These are phyloP conservation scores for Syritta pipiens DNA, from an alignment of 2,888 invertebrate genomes.

Conservation along the genomic window DNA sequence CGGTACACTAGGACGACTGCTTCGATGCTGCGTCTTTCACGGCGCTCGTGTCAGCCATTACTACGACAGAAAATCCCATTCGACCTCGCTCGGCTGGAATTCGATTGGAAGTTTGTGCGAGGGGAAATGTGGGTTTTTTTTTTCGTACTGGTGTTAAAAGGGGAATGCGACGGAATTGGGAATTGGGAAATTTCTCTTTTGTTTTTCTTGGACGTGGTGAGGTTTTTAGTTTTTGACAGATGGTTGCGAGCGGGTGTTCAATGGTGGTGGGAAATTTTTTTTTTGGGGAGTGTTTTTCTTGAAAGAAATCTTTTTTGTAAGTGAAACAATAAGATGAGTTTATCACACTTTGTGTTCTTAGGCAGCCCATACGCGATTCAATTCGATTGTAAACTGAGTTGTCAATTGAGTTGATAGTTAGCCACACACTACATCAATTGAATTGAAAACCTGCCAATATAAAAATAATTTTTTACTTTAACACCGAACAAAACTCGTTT, in stretches of 20 bases:
- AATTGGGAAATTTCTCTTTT: slow-evolving; percentile 45
- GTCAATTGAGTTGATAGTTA: too few species aligned
- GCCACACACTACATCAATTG: too few species aligned
- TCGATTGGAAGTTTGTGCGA: slow-evolving; percentile 31
- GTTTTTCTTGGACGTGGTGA: slow-evolving; percentile 1
- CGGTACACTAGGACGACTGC: slow-evolving; percentile 46
- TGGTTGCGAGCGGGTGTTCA: slow-evolving; percentile 1
- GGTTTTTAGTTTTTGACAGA: slow-evolving; percentile 36
- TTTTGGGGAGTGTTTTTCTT: not conserved
- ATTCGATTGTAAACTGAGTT: too few species aligned
- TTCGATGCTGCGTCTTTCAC: slow-evolving; percentile 40
- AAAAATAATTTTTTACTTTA: too few species aligned
- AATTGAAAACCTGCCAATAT: too few species aligned
- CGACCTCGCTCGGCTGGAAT: slow-evolving; percentile 65
- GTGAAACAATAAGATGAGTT: too few species aligned
- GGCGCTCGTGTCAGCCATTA: slow-evolving; percentile 65
- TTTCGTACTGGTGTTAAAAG: not conserved
- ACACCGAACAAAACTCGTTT: too few species aligned
- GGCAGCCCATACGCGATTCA: too few species aligned
- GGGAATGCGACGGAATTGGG: slow-evolving; percentile 37
- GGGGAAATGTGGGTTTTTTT: slow-evolving; percentile 22
- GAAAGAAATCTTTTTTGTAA: not conserved
- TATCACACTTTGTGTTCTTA: too few species aligned
- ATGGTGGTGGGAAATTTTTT: slow-evolving; percentile 3
- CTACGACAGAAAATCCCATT: slow-evolving; percentile 65